Percentiles rank a stretch among this genome's conserved stretches.
Conservation (phyloP, 2,113 vertebrate genomes). For the Psophia crepitans region DNA sequence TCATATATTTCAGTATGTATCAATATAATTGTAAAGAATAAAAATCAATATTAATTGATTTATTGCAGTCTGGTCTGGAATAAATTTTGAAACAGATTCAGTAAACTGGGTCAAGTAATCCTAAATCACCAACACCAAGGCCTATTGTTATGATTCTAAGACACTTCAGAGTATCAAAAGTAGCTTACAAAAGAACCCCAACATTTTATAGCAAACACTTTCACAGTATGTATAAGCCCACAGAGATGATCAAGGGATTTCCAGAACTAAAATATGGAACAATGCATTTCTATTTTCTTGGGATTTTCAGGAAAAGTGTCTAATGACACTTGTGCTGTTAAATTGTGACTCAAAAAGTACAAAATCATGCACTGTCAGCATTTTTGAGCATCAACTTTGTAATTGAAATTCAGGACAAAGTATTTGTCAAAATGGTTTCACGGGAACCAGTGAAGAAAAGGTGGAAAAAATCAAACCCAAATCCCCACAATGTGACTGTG, state of each 20-base stretch:
- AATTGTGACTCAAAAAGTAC: background rate
- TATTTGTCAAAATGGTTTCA: background rate
- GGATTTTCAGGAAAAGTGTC: background rate
- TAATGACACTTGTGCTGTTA: background rate
- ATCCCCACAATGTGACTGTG: background rate
- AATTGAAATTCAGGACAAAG: background rate
- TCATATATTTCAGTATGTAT: background rate
- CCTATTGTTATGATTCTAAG: background rate
- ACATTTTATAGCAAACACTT: background rate
- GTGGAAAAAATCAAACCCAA: rapidly evolving
- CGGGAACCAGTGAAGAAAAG: background rate
- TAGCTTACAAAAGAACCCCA: background rate
- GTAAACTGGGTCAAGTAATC: background rate
- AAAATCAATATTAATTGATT: background rate
- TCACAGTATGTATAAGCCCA: background rate
- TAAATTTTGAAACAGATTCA: background rate
- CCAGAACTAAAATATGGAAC: background rate
- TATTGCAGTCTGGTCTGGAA: background rate
- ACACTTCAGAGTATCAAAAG: background rate
- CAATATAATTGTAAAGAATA: background rate
- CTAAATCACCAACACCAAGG: background rate
- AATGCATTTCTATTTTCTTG: background rate
- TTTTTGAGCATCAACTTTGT: background rate
- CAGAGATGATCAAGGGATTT: background rate
- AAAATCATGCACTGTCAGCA: background rate